Evolutionary conservation across 2,888 invertebrate species (phyloP), one percentile per base, ranked within the genome.

Genomic region (Ormyrus nitidulus): DNA sequence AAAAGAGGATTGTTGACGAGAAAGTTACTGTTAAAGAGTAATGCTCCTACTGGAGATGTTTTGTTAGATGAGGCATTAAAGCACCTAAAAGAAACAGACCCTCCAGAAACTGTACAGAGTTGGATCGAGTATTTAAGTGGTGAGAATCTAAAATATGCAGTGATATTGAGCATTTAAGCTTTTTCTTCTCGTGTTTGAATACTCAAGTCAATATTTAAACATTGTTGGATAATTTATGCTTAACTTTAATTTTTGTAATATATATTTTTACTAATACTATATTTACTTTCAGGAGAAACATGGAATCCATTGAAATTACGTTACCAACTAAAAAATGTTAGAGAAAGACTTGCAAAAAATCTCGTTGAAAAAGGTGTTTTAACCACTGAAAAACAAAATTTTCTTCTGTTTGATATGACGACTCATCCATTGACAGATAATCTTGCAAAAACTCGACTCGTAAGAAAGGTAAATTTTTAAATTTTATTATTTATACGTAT

Each of bases 101-200:
- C 99, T 62, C 96, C 98, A 79, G 99, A 99, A 92, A 95, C 97
- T 79, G 98, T 99, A 61, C 99, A 99, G 91, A 97, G 97, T 92
- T 99, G 99, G 99, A 98, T 99, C 91, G 99, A 99, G 93, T 99
- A 99, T 92, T 93, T 99, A 70, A 99, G 98, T 92, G 99, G 98
- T 97, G 90, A 91, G 93, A 34, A 54, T 46, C 6, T 77, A 59
- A 58, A 58, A 58, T 58, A 58, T n/a, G 11, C n/a, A 11, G n/a
- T 58, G 19, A 19, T 19, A 19, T 19, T 19, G 19, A 19, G 19
- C 19, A 34, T 34, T 34, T 34, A 34, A 34, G 34, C 4, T 34
- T 34, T 34, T 34, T 34, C 4, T 34, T 34, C 34, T 4, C 34
- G 4, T 4, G 1, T 34, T 34, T 34, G 34, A 34, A 34, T 34